phyloP scores from a whole-genome alignment of 2,888 invertebrate species.

The Callosobruchus maculatus region DNA sequence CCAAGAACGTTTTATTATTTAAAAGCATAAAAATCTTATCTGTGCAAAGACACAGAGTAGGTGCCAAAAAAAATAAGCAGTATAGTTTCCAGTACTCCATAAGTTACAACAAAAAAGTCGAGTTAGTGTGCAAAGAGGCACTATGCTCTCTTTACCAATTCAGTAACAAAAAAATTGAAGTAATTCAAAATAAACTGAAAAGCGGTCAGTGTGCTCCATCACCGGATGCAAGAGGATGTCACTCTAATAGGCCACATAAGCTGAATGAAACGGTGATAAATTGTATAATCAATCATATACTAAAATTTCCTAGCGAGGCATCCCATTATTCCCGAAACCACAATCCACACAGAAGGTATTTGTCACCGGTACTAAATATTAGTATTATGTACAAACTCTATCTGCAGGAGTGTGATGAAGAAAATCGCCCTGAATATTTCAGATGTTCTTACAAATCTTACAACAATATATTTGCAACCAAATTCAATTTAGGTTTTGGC shows the following conservation, averaged over 20 bases:
- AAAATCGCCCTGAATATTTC: background rate
- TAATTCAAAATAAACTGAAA: background rate
- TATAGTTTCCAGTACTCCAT: background rate
- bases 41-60: background rate
- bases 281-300: conserved; percentile 6
- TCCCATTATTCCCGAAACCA: conserved; percentile 17
- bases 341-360: conserved; percentile 13
- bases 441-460: conserved; percentile 4
- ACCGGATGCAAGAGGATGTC: background rate
- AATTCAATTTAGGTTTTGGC: conserved; percentile 9
- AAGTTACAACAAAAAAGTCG: background rate
- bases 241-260: background rate
- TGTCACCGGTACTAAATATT: conserved; percentile 5
- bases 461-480: conserved; percentile 8
- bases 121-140: background rate
- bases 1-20: background rate
- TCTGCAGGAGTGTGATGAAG: conserved; percentile 1
- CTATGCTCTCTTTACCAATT: background rate
- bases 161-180: background rate
- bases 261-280: background rate
- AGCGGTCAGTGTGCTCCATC: background rate
- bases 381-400: conserved; percentile 4
- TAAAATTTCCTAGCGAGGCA: conserved; percentile 7
- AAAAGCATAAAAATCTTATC: background rate
- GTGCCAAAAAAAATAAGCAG: background rate